These are phyloP conservation scores for Idaea straminata DNA, from an alignment of 2,888 invertebrate species.

Conservation along the genomic window DNA sequence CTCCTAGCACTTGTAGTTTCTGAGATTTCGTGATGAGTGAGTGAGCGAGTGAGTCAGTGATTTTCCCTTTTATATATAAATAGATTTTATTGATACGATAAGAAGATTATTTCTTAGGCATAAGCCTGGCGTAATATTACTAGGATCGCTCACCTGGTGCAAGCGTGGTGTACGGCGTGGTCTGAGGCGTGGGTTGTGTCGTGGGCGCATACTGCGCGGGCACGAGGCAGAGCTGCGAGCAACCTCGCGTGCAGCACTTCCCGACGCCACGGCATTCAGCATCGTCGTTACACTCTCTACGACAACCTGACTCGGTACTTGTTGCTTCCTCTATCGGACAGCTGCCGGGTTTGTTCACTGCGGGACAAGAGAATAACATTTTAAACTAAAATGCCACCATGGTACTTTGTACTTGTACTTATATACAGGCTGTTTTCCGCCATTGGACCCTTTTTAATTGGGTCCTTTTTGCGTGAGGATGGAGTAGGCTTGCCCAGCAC, in stretches of 20 bases:
- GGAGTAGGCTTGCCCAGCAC: no score
- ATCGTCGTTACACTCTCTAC: slow-evolving; percentile 87
- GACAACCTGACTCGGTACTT: slow-evolving; percentile 71
- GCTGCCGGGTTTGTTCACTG: slow-evolving; percentile 81
- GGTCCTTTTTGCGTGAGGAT: no score
- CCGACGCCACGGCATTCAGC: slow-evolving; percentile 88
- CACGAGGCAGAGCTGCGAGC: slow-evolving; percentile 84
- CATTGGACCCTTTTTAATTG: no score
- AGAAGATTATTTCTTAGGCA: no score
- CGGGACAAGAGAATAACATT: slow-evolving; percentile 6
- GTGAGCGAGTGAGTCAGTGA: no score
- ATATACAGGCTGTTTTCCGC: no score
- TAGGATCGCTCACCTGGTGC: slow-evolving; percentile 13
- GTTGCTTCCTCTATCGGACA: not conserved
- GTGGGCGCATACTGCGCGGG: slow-evolving; percentile 42
- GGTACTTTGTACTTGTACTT: no score
- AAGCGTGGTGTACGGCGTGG: slow-evolving; percentile 42
- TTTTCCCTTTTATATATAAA: no score
- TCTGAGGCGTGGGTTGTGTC: slow-evolving; percentile 27
- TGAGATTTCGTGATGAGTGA: no score
- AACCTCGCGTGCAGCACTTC: slow-evolving; percentile 92
- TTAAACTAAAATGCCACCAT: no score
- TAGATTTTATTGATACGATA: no score
- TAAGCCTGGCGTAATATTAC: slow-evolving; percentile 16
- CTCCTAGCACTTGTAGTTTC: no score